phyloP scores from a whole-genome alignment of 2,113 vertebrate species.

The Nasalis larvatus region DNA sequence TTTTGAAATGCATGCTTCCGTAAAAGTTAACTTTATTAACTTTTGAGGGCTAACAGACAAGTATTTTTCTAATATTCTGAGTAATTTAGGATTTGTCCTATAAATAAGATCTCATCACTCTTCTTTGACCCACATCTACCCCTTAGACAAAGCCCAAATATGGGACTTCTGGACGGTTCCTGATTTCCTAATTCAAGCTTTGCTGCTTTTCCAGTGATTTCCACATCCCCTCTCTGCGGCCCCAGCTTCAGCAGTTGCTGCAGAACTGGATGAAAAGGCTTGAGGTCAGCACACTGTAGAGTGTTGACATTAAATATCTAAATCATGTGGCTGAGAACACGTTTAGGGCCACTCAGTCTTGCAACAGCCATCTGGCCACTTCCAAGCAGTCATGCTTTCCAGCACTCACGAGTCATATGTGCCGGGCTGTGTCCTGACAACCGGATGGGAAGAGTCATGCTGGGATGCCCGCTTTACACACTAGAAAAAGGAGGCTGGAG shows the following conservation, averaged over 20 bases:
- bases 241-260: rapidly evolving
- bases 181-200: not conserved
- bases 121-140: not conserved
- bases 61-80: conserved; percentile 64
- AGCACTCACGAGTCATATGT: rapidly evolving
- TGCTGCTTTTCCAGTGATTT: rapidly evolving
- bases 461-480: too few species aligned
- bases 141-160: not conserved
- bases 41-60: conserved; percentile 71
- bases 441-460: rapidly evolving
- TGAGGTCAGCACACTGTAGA: rapidly evolving
- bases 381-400: rapidly evolving
- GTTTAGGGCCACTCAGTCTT: rapidly evolving
- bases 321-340: rapidly evolving
- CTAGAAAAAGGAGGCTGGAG: too few species aligned
- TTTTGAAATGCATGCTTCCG: conserved; percentile 67
- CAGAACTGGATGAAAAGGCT: rapidly evolving
- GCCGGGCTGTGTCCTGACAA: rapidly evolving
- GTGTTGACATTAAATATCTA: rapidly evolving
- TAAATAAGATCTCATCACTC: conserved; percentile 38
- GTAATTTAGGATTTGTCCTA: conserved; percentile 58
- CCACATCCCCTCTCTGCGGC: rapidly evolving
- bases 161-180: conserved; percentile 24
- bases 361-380: not conserved
- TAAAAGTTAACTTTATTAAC: conserved; percentile 69